Evolutionary conservation across 2,888 invertebrate genomes (phyloP).

Genomic region (Leucophenga montana): DNA sequence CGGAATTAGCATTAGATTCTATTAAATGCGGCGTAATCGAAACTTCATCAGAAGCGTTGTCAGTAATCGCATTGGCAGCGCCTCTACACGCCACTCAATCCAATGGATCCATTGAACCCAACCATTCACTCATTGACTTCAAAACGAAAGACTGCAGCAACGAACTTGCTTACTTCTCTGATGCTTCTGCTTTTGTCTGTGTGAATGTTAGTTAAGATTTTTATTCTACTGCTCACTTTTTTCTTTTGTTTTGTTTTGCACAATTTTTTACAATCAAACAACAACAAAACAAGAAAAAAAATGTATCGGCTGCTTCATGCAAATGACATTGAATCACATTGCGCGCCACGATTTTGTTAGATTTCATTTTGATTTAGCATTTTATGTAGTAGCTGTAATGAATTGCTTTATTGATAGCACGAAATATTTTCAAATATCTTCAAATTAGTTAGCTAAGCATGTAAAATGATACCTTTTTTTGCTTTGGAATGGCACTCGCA

Average conservation of each 20-base stretch:
- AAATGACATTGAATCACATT: conserved; percentile 52
- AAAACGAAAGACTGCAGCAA: conserved; percentile 47
- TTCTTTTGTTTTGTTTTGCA: too few species aligned
- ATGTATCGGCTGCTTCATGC: background rate
- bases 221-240: too few species aligned
- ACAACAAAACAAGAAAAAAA: too few species aligned
- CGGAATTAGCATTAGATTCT: conserved; percentile 57
- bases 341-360: conserved; percentile 31
- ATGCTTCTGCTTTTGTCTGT: background rate
- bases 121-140: conserved; percentile 23
- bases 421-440: conserved; percentile 18
- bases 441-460: too few species aligned
- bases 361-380: conserved; percentile 19
- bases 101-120: background rate
- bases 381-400: conserved; percentile 42
- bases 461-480: too few species aligned
- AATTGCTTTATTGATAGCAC: conserved; percentile 49
- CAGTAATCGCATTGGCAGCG: conserved; percentile 17
- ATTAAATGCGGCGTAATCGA: conserved; percentile 53
- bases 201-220: background rate
- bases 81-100: conserved; percentile 19
- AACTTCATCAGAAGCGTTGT: conserved; percentile 43
- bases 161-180: conserved; percentile 43
- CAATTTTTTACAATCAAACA: too few species aligned
- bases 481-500: too few species aligned